Evolutionary conservation across 2,113 vertebrate species (phyloP), one percentile per base, ranked within the genome.

Genomic region (Peucedramus taeniatus): DNA sequence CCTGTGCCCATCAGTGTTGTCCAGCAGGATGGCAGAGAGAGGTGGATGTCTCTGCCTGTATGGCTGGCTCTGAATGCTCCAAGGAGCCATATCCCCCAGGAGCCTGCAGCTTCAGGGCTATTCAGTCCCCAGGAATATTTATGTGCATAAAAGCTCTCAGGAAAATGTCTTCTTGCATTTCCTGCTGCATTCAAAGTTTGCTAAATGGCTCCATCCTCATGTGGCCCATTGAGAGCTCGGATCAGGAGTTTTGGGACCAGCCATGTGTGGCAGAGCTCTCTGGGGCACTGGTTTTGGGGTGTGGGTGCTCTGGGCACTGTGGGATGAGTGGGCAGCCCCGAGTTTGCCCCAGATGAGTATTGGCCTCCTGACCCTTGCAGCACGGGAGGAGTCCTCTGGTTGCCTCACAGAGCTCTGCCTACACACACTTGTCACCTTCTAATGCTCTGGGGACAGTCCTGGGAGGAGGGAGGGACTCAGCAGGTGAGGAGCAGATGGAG

Each of bases 1-100:
- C 7, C 23, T 56, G 19, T 20, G 14, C 13, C 5, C 14, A 0
- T 16, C 11, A 2, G 10, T 4, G 26, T 0, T 28, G 13, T 13
- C 63, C 18, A 33, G 50, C 49, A 13, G 17, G 47, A 14, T 26
- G 10, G 53, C 1, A 0, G 40, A 3, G 13, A 21, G 3, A 23
- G 28, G 5, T 13, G 51, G 30, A 7, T 63, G 37, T 60, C 3
- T 10, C 54, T 76, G 33, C 31, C 53, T 8, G 12, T 2, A 28
- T 3, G 69, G 10, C 31, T 61, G 37, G 30, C 31, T 64, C 27
- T 6, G 39, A 15, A 10, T 26, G 27, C 37, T 37, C 27, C 27
- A 10, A 23, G n/a, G 56, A n/a, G 28, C 26, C 0, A 0, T 2
- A 35, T 17, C 10, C 44, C 53, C 45, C 10, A 37, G 68, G 28